A percentile compares a stretch with the other conserved stretches of the same genome.
Conservation (phyloP, 2,888 invertebrate species). For the Lasioglossum morio region DNA sequence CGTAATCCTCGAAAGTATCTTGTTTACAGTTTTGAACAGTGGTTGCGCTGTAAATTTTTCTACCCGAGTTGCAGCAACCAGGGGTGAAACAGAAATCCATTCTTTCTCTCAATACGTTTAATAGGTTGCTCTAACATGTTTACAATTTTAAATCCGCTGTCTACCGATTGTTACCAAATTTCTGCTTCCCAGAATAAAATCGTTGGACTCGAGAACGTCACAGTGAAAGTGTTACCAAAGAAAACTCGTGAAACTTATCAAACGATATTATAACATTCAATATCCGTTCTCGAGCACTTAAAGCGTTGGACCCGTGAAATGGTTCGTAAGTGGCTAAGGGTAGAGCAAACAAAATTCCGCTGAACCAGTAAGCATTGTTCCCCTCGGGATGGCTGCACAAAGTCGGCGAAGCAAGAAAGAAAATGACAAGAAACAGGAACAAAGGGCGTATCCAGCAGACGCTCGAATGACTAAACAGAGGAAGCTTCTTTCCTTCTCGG, state of each 20-base stretch:
- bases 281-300: neutral
- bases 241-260: neutral
- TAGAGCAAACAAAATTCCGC: neutral
- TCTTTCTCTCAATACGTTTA: too few species aligned
- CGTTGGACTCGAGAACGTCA: too few species aligned
- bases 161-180: too few species aligned
- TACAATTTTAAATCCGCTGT: too few species aligned
- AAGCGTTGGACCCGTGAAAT: neutral
- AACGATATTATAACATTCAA: neutral
- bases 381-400: too few species aligned
- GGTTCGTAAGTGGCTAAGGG: neutral
- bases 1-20: neutral
- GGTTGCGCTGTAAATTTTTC: too few species aligned
- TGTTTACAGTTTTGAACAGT: too few species aligned
- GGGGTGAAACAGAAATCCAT: too few species aligned
- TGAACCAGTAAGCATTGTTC: neutral
- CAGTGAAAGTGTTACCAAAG: too few species aligned
- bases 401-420: neutral
- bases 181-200: too few species aligned
- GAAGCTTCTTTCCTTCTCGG: constrained; percentile 36
- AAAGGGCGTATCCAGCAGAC: neutral
- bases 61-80: too few species aligned
- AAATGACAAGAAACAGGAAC: neutral
- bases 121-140: too few species aligned
- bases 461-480: constrained; percentile 31